These are phyloP conservation scores for Nomia melanderi DNA, from an alignment of 1,140 invertebrate genomes.

Conservation along the genomic window DNA sequence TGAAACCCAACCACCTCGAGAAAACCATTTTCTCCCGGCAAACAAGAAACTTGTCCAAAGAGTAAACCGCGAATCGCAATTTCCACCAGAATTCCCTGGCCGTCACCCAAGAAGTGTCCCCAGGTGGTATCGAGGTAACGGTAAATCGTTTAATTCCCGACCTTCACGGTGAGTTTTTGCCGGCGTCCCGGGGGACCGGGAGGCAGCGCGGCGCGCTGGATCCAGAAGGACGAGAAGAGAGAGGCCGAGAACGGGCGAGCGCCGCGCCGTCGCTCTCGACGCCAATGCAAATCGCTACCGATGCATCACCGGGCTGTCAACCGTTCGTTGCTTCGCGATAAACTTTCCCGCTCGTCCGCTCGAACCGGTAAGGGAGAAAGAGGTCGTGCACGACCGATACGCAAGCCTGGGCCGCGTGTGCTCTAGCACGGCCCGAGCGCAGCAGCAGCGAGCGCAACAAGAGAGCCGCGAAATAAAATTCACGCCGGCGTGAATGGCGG, in stretches of 20 bases:
- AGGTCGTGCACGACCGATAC: constrained; percentile 55
- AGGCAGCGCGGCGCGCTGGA: too few species aligned
- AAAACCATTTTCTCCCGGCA: too few species aligned
- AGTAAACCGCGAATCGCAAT: neutral
- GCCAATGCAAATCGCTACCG: constrained; percentile 70
- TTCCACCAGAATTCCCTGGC: neutral
- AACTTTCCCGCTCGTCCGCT: constrained; percentile 67
- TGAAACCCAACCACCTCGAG: too few species aligned
- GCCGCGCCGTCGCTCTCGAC: constrained; percentile 46
- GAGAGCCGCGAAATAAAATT: constrained; percentile 29
- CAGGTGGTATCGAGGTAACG: constrained; percentile 23
- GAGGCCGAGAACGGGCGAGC: neutral
- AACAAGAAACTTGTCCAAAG: neutral
- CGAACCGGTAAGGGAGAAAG: constrained; percentile 36
- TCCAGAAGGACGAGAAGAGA: neutral
- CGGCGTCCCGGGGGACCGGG: neutral
- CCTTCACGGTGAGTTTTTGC: constrained; percentile 45
- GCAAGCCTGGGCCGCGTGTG: constrained; percentile 17
- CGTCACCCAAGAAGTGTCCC: constrained; percentile 13
- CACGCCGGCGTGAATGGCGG: constrained; percentile 14
- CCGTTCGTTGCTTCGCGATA: constrained; percentile 68
- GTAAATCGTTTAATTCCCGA: constrained; percentile 49
- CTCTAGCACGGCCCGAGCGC: too few species aligned
- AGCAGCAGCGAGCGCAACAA: neutral
- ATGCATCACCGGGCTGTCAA: constrained; percentile 70